Base-by-base conservation (phyloP, 2,797 vertebrate genomes). In the Pipistrellus nathusii region DNA sequence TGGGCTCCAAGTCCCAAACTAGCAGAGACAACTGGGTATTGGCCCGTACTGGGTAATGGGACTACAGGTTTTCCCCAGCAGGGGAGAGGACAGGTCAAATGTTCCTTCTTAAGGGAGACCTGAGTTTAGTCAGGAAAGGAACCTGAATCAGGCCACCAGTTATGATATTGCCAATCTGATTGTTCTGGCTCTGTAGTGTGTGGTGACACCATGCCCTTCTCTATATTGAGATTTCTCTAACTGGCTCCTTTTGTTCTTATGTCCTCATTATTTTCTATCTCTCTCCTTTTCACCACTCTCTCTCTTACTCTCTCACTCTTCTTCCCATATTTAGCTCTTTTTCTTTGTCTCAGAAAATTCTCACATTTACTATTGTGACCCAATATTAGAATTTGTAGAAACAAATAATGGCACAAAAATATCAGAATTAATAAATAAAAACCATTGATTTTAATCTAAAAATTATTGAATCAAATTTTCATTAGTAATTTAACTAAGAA, bases 401-500 rank as follows among this genome's bases (percentile, higher is more conserved):
- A 62, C 41, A 84, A 93, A 68, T 46, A 77, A 80, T 85, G 53
- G 7, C 8, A 92, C 8, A 91, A 89, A 73, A 38, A 83, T 32
- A 59, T 55, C 10, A 89, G 14, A 62, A 89, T 13, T 72, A 4
- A 85, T 78, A 3, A 88, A 38, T 46, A 72, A 27, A 91, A 84
- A 21, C 1, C 53, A 88, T 73, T 66, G 38, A 76, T 64, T 95
- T 88, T 83, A 12, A 1, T 71, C 10, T 44, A 68, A 75, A 72
- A 48, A 2, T 73, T 8, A 85, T 46, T 8, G 11, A 72, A n/a
- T 76, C 8, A 46, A 51, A 71, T 90, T 83, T 55, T 89, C 13
- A 59, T 82, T 32, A 81, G 3, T 44, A 71, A 87, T 57, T 75
- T 89, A 76, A 66, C 30, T 90, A 5, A 73, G 35, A 92, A 96